Evolutionary conservation across 2,113 vertebrate genomes (phyloP).

Genomic region (Bungarus multicinctus): DNA sequence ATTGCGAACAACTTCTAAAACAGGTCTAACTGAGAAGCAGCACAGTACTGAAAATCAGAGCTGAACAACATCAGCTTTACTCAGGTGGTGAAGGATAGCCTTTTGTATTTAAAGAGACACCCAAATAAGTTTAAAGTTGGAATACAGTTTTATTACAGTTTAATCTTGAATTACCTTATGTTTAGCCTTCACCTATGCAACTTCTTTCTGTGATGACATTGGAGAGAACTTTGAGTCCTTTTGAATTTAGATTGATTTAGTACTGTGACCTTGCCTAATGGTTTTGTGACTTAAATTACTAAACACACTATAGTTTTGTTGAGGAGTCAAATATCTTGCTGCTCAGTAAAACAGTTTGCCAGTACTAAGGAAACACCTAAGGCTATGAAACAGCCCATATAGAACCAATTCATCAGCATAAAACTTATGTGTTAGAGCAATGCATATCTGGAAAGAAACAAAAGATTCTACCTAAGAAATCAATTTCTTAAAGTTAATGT

Average conservation of each 20-base stretch:
- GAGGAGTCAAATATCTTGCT: background rate
- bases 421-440: background rate
- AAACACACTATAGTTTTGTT: background rate
- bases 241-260: background rate
- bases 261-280: background rate
- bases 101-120: background rate
- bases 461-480: background rate
- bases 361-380: background rate
- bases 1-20: background rate
- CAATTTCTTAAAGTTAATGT: background rate
- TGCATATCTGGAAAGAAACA: background rate
- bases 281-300: background rate
- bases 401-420: background rate
- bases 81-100: background rate
- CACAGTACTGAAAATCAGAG: background rate
- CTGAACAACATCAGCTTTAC: background rate
- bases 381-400: background rate
- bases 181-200: background rate
- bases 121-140: background rate
- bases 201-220: background rate
- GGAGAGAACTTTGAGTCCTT: background rate
- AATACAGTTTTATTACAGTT: background rate
- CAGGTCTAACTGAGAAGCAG: background rate
- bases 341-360: background rate
- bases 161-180: background rate